A percentile compares a stretch with the other conserved stretches of the same genome.
Conservation (phyloP, 2,113 vertebrate genomes). For the Cyanocitta stelleri region DNA sequence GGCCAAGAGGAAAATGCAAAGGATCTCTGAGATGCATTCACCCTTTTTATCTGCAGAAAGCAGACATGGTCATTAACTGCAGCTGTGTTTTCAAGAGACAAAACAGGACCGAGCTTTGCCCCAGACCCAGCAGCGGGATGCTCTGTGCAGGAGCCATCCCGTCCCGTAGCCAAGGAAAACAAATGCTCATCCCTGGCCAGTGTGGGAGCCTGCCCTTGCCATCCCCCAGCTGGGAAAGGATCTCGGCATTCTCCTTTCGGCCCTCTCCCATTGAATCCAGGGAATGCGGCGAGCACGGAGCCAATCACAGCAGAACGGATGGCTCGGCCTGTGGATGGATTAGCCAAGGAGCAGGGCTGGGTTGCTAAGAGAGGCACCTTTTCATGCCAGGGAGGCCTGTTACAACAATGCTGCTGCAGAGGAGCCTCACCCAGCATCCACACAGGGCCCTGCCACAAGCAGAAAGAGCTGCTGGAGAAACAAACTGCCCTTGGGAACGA, state of each 20-base stretch:
- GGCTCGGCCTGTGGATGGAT: neutral
- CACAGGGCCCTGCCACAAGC: neutral
- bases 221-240: neutral
- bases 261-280: constrained; percentile 1
- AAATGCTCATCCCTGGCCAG: neutral
- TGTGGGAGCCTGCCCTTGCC: neutral
- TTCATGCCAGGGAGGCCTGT: neutral
- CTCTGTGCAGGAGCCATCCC: neutral
- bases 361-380: constrained; percentile 12
- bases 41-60: neutral
- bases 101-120: neutral
- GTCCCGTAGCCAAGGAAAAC: neutral
- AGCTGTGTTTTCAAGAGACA: neutral
- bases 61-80: neutral
- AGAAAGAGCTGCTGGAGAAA: neutral
- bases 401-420: neutral
- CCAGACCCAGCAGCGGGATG: neutral
- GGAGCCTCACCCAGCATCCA: neutral
- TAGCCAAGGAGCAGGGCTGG: neutral
- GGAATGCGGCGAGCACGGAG: neutral
- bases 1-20: neutral
- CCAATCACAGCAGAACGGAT: neutral
- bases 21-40: neutral
- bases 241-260: neutral
- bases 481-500: neutral